Base-by-base conservation (phyloP, 2,888 invertebrate species). In the Dicranocentrus wangi region DNA sequence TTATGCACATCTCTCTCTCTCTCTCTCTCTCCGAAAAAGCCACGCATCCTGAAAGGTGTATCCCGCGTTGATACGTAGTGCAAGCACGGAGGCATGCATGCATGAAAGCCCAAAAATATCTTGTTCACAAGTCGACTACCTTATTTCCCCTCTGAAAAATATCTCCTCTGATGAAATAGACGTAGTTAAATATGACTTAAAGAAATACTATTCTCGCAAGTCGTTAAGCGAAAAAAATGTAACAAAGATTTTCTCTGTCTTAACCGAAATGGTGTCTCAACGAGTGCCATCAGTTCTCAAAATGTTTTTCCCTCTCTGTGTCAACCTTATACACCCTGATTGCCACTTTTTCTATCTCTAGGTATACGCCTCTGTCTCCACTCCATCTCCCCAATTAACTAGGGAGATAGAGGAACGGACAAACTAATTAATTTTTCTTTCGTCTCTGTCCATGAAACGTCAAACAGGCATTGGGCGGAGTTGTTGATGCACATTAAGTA, bases 381-480 rank as follows among this genome's bases (percentile, higher is more conserved):
- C 65, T 65, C 65, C 43, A 65, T 69, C 69, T 69, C 69, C 25
- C 70, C 72, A 72, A 72, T 72, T 72, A 72, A 72, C 72, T 27
- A 27, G 27, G 61, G 61, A 76, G 60, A 13, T 58, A n/a, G 47
- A 51, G 43, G 25, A 51, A 61, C 69, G 55, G 69, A 78, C 72
- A 61, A 72, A 73, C 53, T 73, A 82, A 82, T 82, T 82, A 76
- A 82, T 82, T 82, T 78, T 73, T 32, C 69, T 72, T 77, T 77
- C 77, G 69, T 77, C 69, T 61, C 77, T 75, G 82, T 82, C 82
- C 82, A 82, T 82, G 82, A 82, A 72, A 72, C 73, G 82, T 82
- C 82, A 82, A 77, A 77, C 61, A 77, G 69, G 42, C 13, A n/a
- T 13, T 10, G 58, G 70, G 70, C 19, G 70, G 70, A 70, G 70